Base-by-base conservation (phyloP, 2,113 vertebrate genomes). In the Plestiodon gilberti region DNA sequence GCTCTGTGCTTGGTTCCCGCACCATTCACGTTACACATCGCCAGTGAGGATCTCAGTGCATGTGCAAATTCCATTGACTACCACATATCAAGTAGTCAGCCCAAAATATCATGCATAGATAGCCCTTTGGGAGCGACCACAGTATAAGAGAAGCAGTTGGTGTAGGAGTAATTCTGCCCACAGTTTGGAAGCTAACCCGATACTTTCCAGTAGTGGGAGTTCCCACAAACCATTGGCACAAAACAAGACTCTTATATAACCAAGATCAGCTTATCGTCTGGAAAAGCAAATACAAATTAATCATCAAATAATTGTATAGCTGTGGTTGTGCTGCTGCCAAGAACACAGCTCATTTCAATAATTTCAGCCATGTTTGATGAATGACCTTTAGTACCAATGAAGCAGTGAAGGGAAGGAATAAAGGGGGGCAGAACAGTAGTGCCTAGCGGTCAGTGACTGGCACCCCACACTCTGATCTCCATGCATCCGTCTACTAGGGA, bases 1-100 rank as follows among this genome's bases (percentile, higher is more conserved):
- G 23, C 81, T 75, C 55, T 82, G 67, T 73, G n/a, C 14, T 81
- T 81, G 87, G 84, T 86, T 93, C 93, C 81, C 75, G 43, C 81
- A 3, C 35, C 43, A 70, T 86, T 75, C 80, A 13, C 35, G 52
- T 81, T 87, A 82, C 55, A 55, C 85, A 71, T 43, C 30, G 22
- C 69, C 57, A 64, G 64, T 10, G 22, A 84, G n/a, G 18, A 40
- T 55, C 74, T 89, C 55, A 70, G 73, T 62, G n/a, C 23, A 18
- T 76, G 70, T 23, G 57, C 79, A 43, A 87, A 82, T 67, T 81
- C 30, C 81, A 73, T 77, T n/a, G 81, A 86, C 40, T 88, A 80
- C n/a, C 23, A 81, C 75, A 81, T 6, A 7, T 76, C 48, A 33
- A 30, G 30, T 25, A 57, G 13, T 61, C 65, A 48, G 52, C 52